Evolutionary conservation across 1,140 invertebrate species (phyloP).

Genomic region (Habropoda laboriosa): DNA sequence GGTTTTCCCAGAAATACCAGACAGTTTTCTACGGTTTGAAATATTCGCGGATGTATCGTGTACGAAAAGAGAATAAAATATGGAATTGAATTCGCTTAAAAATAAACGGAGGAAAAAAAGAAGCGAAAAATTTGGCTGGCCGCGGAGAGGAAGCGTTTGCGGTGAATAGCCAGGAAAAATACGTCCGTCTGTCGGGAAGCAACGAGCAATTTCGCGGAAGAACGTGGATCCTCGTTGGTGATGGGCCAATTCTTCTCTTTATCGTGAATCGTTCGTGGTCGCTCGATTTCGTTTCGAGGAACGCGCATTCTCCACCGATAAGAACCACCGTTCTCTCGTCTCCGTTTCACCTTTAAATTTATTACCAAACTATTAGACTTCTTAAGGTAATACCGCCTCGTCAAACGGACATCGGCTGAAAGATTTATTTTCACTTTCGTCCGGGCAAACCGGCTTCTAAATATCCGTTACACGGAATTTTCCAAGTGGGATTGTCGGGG

Average conservation of each 20-base stretch:
- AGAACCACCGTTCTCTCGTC: neutral
- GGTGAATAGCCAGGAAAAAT: no score
- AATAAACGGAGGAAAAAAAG: no score
- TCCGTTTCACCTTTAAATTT: neutral
- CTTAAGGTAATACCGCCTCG: neutral
- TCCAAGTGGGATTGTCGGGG: slow-evolving; percentile 15
- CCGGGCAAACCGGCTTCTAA: neutral
- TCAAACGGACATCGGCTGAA: neutral
- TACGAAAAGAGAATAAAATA: no score
- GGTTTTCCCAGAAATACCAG: no score
- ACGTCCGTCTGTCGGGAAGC: no score
- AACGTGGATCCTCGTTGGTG: neutral
- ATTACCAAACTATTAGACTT: neutral
- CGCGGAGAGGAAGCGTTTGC: no score
- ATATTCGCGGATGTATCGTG: no score
- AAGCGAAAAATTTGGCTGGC: no score
- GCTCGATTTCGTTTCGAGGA: neutral
- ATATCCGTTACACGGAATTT: slow-evolving; percentile 34
- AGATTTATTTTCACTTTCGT: slow-evolving; percentile 37
- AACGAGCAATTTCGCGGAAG: neutral
- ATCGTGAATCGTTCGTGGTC: neutral
- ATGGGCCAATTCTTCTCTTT: neutral
- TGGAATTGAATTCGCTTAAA: no score
- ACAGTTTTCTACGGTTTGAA: no score
- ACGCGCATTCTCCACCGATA: neutral